Percentiles rank a stretch among this genome's conserved stretches.
Conservation (phyloP, 2,888 invertebrate species). For the Apoda limacodes region DNA sequence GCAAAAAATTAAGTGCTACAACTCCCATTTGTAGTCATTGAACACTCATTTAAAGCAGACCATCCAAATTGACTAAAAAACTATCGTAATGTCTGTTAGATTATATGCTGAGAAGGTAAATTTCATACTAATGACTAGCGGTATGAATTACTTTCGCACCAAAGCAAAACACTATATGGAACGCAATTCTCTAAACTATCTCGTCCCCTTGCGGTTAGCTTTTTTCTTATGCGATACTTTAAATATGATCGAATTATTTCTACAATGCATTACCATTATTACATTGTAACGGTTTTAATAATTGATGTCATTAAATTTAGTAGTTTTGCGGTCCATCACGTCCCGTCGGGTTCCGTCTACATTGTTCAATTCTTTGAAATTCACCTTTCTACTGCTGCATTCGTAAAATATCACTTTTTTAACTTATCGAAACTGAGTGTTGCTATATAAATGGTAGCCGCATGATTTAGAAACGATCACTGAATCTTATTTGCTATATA, state of each 20-base stretch:
- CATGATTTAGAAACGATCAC: no score
- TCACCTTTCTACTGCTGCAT: no score
- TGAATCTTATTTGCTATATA: no score
- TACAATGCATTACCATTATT: conserved; percentile 60
- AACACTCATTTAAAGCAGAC: conserved; percentile 27
- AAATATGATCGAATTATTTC: conserved; percentile 60
- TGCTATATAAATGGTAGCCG: no score
- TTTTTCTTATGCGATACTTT: conserved; percentile 43
- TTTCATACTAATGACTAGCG: no score
- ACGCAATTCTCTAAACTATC: no score
- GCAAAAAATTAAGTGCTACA: conserved; percentile 16
- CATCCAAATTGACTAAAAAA: conserved; percentile 39
- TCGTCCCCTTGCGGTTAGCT: conserved; percentile 32
- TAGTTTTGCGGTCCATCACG: conserved; percentile 53
- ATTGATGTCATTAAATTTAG: conserved; percentile 60
- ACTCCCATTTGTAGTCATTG: conserved; percentile 24
- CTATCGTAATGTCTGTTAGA: conserved; percentile 45
- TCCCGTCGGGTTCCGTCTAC: conserved; percentile 40
- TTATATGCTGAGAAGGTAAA: conserved; percentile 48
- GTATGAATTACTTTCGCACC: no score
- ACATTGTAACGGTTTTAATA: conserved; percentile 59
- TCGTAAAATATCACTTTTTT: no score
- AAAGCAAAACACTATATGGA: no score
- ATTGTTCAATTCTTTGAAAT: no score
- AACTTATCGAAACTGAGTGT: no score